Evolutionary conservation across 2,113 vertebrate genomes (phyloP), one percentile per base, ranked within the genome.

Genomic region (Oncorhynchus clarkii): DNA sequence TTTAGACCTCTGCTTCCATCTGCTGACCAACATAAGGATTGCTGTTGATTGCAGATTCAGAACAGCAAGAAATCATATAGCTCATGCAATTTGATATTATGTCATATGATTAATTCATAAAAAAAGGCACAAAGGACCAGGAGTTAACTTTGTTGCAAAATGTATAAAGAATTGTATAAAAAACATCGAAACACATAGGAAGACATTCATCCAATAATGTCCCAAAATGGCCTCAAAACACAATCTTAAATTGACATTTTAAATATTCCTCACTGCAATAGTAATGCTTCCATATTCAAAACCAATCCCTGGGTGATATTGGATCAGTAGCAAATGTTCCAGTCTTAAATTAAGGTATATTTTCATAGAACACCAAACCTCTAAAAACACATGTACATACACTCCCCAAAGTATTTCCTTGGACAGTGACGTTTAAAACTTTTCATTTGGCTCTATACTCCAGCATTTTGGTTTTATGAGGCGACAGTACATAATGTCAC

Each of bases 141-240:
- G 6, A 39, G 13, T 68, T 34, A 34, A 31, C 3, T 68, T 68
- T n/a, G 16, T 68, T 68, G 67, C 13, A 39, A 68, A 68, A 11
- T 68, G 67, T 39, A 68, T 68, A 31, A 68, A 68, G 18, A 68
- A 29, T 68, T 68, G 16, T 5, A 54, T 54, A 54, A 54, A 31
- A 12, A 29, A 67, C 59, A 11, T 29, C 2, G 65, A 67, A 68
- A 18, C 7, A 39, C 14, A 68, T 34, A 18, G 5, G 31, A 68
- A 68, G 6, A 68, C 39, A 31, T 34, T 34, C 7, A 34, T 68
- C 11, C 26, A 67, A 67, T 34, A 67, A 27, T 67, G 26, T 67
- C 24, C 24, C 66, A 27, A 31, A 45, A 54, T 18, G 51, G 51
- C 14, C 14, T 54, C 12, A 18, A 54, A 54, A 54, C 14, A 54